phyloP scores from a whole-genome alignment of 1,140 invertebrate genomes.

The Cyclargus thomasi region DNA sequence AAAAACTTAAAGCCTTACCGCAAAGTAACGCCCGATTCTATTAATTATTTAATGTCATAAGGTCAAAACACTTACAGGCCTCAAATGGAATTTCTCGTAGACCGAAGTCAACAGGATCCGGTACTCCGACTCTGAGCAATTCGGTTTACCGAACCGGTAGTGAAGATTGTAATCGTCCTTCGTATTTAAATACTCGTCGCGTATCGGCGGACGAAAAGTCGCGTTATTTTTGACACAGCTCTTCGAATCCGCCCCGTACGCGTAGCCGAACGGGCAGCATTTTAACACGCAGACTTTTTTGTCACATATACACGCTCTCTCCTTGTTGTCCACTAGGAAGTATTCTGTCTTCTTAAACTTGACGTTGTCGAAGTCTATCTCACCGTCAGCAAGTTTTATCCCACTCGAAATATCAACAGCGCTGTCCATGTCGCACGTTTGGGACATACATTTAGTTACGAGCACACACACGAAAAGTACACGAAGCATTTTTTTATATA shows the following conservation, averaged over 20 bases:
- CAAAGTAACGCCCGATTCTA: too few species aligned
- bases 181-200: constrained; percentile 28
- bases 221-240: constrained; percentile 27
- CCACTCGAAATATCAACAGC: constrained; percentile 39
- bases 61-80: background rate
- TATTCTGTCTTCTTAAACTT: constrained; percentile 36
- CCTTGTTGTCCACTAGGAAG: constrained; percentile 25
- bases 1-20: too few species aligned
- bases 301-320: constrained; percentile 38
- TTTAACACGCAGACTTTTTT: constrained; percentile 37
- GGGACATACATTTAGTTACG: constrained; percentile 16
- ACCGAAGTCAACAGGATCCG: background rate
- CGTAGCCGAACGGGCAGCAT: constrained; percentile 39
- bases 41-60: too few species aligned
- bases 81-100: constrained; percentile 7
- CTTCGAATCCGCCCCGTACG: constrained; percentile 22
- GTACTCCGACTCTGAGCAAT: constrained; percentile 17
- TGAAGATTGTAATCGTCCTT: constrained; percentile 32
- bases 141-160: constrained; percentile 30
- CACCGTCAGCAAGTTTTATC: constrained; percentile 25
- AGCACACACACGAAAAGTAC: constrained; percentile 22
- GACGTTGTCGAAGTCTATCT: constrained; percentile 29
- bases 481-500: constrained; percentile 24
- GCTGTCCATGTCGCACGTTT: constrained; percentile 25
- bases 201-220: constrained; percentile 34